Evolutionary conservation across 2,888 invertebrate genomes (phyloP).

Genomic region (Apomyelois bistriatella): DNA sequence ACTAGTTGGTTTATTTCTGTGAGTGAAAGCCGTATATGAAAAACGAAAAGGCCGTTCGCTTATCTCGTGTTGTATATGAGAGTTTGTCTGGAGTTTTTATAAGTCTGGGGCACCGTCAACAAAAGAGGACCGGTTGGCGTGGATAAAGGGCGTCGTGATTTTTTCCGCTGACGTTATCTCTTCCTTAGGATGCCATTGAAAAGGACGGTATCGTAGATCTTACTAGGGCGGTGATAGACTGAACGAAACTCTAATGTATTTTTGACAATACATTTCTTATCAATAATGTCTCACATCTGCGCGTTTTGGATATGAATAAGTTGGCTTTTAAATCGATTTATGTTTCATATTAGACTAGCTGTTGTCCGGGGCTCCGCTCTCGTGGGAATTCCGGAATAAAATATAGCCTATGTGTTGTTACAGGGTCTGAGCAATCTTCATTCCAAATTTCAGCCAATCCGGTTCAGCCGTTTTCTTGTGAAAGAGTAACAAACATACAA

Average conservation of each 20-base stretch:
- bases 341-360: neutral
- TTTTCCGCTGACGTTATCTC: conserved; percentile 20
- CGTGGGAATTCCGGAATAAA: no score
- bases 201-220: conserved; percentile 16
- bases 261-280: conserved; percentile 2
- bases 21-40: no score
- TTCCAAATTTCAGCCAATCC: no score
- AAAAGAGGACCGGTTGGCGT: conserved; percentile 13
- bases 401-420: no score
- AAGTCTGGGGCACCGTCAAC: conserved; percentile 20
- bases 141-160: conserved; percentile 18
- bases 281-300: neutral
- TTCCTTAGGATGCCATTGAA: conserved; percentile 14
- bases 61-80: no score
- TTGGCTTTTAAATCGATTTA: neutral
- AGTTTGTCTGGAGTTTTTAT: no score
- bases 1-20: no score
- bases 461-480: no score
- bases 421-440: no score
- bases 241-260: neutral
- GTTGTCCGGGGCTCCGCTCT: no score
- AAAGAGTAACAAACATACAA: no score
- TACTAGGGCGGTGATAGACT: neutral
- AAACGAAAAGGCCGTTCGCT: no score
- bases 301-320: neutral